phyloP scores from a whole-genome alignment of 1,140 invertebrate genomes.

The Bombus vancouverensis region DNA sequence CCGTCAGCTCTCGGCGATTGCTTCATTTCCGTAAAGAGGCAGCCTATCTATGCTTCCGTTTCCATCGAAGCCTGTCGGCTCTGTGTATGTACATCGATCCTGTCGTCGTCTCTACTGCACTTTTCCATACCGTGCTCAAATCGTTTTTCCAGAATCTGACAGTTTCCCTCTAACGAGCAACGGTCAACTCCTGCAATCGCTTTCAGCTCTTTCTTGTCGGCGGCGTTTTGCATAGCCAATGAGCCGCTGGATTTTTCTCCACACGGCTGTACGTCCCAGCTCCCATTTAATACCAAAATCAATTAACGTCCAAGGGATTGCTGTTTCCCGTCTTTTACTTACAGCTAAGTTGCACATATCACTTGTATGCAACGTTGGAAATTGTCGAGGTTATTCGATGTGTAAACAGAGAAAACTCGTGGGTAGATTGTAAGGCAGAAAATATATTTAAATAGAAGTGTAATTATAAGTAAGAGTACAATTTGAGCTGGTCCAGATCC shows the following conservation, averaged over 20 bases:
- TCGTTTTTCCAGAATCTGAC: background rate
- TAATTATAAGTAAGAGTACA: too few relatives aligned
- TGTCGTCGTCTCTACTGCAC: constrained; percentile 21
- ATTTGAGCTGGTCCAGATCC: too few relatives aligned
- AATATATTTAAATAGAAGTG: too few relatives aligned
- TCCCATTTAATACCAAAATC: background rate
- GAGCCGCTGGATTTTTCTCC: background rate
- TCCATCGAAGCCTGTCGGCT: constrained; percentile 45
- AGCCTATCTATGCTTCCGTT: constrained; percentile 63
- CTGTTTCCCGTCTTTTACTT: background rate
- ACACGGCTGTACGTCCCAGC: background rate
- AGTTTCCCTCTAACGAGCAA: background rate
- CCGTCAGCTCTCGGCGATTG: constrained; percentile 60
- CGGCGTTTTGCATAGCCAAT: background rate
- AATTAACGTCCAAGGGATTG: background rate
- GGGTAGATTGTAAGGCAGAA: too few relatives aligned
- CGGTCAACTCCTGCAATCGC: background rate
- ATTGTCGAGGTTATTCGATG: too few relatives aligned
- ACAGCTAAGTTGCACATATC: too few relatives aligned
- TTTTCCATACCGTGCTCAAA: background rate
- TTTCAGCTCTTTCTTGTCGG: background rate
- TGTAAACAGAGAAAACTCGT: too few relatives aligned
- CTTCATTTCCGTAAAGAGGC: constrained; percentile 70
- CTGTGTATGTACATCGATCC: constrained; percentile 44
- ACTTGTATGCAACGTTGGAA: too few relatives aligned